phyloP scores from a whole-genome alignment of 2,113 vertebrate species.

The Microtus pennsylvanicus region DNA sequence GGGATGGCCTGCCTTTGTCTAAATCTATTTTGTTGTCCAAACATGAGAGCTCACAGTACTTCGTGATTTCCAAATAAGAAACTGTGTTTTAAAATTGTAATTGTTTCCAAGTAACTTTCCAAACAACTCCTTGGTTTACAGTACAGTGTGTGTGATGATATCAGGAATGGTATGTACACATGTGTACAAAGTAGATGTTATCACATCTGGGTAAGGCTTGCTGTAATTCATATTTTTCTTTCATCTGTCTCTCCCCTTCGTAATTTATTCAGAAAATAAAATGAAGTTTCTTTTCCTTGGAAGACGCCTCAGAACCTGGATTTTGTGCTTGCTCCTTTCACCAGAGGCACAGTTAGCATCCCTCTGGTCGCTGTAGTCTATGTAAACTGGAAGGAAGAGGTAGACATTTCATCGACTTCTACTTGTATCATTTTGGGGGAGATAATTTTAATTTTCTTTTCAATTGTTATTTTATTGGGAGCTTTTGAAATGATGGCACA shows the following conservation, averaged over 20 bases:
- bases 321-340: neutral
- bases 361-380: neutral
- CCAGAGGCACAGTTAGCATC: neutral
- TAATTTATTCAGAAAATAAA: neutral
- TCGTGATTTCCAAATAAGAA: conserved; percentile 51
- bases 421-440: conserved; percentile 34
- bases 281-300: neutral
- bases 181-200: neutral
- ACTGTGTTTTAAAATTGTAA: neutral
- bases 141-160: neutral
- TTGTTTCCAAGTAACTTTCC: conserved; percentile 37
- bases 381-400: neutral
- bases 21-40: neutral
- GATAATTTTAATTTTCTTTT: conserved; percentile 30
- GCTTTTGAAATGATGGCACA: neutral
- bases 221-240: neutral
- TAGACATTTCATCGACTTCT: neutral
- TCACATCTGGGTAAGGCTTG: conserved; percentile 21
- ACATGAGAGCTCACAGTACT: conserved; percentile 13
- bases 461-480: conserved; percentile 1
- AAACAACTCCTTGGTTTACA: neutral
- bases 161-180: neutral
- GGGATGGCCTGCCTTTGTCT: neutral
- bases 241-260: conserved; percentile 3
- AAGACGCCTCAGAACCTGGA: neutral